Conservation (phyloP, 2,113 vertebrate genomes). For the Helogale parvula region DNA sequence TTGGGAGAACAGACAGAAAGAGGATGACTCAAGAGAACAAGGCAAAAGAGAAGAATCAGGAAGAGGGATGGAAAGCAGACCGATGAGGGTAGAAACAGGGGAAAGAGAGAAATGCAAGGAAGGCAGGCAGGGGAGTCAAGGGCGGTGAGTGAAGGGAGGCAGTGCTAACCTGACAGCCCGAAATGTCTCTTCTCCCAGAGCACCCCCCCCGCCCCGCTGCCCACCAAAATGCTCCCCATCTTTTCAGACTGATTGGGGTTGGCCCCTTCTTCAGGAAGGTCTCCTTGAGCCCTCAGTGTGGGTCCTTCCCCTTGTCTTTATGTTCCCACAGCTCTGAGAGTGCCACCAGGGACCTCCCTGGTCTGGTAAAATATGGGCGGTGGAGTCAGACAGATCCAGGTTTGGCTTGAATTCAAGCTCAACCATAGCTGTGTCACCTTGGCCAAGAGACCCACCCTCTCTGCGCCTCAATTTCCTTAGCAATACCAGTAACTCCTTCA, state of each 20-base stretch:
- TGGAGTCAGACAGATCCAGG: not conserved
- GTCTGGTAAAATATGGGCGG: not conserved
- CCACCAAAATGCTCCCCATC: not conserved
- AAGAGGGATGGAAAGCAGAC: not conserved
- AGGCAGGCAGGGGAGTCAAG: not conserved
- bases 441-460: not conserved
- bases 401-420: not conserved
- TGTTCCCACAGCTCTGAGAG: not conserved
- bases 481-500: not conserved
- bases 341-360: not conserved
- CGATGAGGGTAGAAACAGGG: not conserved
- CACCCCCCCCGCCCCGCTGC: not conserved
- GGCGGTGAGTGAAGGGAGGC: not conserved
- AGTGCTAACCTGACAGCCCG: not conserved
- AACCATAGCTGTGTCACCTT: not conserved
- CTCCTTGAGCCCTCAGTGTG: too few relatives aligned
- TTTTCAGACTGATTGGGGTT: not conserved
- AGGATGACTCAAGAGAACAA: not conserved
- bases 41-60: not conserved
- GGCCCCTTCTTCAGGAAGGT: not conserved
- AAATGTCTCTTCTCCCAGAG: not conserved
- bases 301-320: not conserved
- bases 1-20: not conserved
- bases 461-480: not conserved
- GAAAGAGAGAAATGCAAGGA: not conserved